Base-by-base conservation (phyloP, 2,113 vertebrate genomes). In the Pungitius pungitius region DNA sequence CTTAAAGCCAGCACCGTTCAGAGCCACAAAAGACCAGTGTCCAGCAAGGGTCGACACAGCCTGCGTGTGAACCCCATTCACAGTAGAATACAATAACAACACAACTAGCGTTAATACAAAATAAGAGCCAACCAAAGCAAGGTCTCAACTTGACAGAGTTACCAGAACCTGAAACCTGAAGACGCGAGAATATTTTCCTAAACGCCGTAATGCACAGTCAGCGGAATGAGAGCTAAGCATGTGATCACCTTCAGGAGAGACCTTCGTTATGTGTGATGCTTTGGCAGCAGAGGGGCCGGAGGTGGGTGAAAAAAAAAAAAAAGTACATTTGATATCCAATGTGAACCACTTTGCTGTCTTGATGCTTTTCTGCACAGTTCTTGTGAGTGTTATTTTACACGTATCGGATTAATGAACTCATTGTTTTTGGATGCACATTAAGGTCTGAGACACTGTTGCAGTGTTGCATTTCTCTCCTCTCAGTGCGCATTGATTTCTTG, bases 21-120 rank as follows among this genome's bases (percentile, higher is more conserved):
- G 22, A 20, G 12, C 15, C 37, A 85, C 81, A 83, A 84, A 75
- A 67, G 78, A 18, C 68, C 73, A 75, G 80, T 85, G 84, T 84
- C 60, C 42, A 6, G 62, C 27, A 37, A 45, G 65, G 82, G 67
- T 82, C 73, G 61, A 33, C 39, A 47, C 62, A 64, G 69, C 64
- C 71, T 77, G 14, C 57, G 35, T 56, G 80, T 78, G 82, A 87
- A 86, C 75, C 62, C 75, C 11, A 26, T 9, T 4, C 27, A 49
- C 78, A 73, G 45, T 61, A 55, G 33, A 80, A 75, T 27, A 81
- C 67, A 83, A 75, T 43, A 71, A 68, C 59, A 70, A 20, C 69
- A 72, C 17, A 78, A 78, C n/a, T 2, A 24, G 63, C 59, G 72
- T n/a, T 4, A 4, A 68, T 17, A 70, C 7, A 3, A 60, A 58